Conservation (phyloP, 1,140 invertebrate species). For the Vanessa atalanta region DNA sequence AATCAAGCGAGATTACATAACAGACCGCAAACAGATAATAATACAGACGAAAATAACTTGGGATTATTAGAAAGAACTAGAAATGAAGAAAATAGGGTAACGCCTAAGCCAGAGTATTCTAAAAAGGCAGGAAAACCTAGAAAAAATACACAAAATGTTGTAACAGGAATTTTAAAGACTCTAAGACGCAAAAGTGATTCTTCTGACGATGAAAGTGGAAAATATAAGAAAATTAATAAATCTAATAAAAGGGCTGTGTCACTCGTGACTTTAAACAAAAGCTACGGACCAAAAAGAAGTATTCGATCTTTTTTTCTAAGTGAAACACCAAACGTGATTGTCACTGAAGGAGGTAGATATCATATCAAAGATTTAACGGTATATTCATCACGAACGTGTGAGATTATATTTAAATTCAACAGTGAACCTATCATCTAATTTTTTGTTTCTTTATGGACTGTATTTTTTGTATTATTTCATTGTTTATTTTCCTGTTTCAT, state of each 20-base stretch:
- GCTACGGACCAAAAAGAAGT: slow-evolving; percentile 64
- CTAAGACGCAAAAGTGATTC: slow-evolving; percentile 67
- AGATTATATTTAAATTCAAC: slow-evolving; percentile 33
- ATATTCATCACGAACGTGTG: slow-evolving; percentile 27
- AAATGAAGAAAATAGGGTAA: slow-evolving; percentile 46
- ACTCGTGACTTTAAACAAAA: slow-evolving; percentile 66
- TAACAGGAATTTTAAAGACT: slow-evolving; percentile 69
- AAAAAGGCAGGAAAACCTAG: slow-evolving; percentile 65
- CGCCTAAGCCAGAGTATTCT: slow-evolving; percentile 59
- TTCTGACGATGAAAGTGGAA: slow-evolving; percentile 70
- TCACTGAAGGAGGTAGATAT: slow-evolving; percentile 79
- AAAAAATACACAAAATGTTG: slow-evolving; percentile 60
- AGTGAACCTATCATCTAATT: slow-evolving; percentile 7
- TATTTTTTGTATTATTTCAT: slow-evolving; percentile 19
- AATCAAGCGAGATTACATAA: slow-evolving; percentile 71
- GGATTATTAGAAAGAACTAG: slow-evolving; percentile 70
- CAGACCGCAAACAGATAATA: slow-evolving; percentile 39
- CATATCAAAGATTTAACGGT: slow-evolving; percentile 14
- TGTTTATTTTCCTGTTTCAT: slow-evolving; percentile 11
- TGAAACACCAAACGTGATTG: slow-evolving; percentile 73
- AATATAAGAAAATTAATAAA: slow-evolving; percentile 75
- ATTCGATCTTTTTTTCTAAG: slow-evolving; percentile 75
- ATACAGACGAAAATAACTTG: slow-evolving; percentile 60
- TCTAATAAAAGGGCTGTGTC: slow-evolving; percentile 73
- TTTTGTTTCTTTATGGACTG: slow-evolving; percentile 9